Conservation (phyloP, 2,888 invertebrate genomes). For the Trypoxylon attenuatum region DNA sequence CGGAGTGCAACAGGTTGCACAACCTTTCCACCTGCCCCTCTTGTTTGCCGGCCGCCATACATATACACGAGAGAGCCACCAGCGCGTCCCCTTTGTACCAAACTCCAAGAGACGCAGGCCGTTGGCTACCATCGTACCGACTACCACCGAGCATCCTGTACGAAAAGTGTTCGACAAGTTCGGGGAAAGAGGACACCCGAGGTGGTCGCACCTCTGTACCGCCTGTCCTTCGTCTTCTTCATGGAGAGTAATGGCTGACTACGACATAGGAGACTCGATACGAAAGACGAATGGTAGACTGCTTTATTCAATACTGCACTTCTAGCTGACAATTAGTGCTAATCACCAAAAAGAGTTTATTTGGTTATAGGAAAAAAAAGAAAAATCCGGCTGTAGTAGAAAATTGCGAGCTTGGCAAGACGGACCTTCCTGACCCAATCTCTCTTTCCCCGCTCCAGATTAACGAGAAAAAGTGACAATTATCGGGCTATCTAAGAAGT, state of each 20-base stretch:
- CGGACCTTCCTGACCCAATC: too few relatives aligned
- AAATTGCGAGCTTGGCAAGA: too few relatives aligned
- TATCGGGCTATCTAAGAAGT: slow-evolving; percentile 12
- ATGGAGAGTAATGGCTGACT: background rate
- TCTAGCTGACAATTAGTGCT: too few relatives aligned
- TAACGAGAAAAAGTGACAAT: slow-evolving; percentile 8
- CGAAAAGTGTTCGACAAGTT: slow-evolving; percentile 50
- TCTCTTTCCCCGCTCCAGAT: too few relatives aligned
- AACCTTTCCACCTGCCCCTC: slow-evolving; percentile 65
- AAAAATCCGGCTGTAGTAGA: too few relatives aligned
- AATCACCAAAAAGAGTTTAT: too few relatives aligned
- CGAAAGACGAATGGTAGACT: too few relatives aligned
- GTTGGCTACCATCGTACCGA: slow-evolving; percentile 5
- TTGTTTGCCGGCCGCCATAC: slow-evolving; percentile 59
- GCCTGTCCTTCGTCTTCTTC: background rate
- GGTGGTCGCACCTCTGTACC: background rate
- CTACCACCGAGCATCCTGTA: slow-evolving; percentile 46
- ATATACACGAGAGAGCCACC: slow-evolving; percentile 27
- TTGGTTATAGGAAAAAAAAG: too few relatives aligned
- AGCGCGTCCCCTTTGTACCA: slow-evolving; percentile 40
- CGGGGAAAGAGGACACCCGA: slow-evolving; percentile 1
- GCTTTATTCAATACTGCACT: too few relatives aligned
- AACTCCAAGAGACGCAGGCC: slow-evolving; percentile 19
- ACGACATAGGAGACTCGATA: too few relatives aligned
- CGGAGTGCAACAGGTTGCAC: slow-evolving; percentile 68